phyloP scores from a whole-genome alignment of 1,140 invertebrate genomes.

The Conus betulinus region DNA sequence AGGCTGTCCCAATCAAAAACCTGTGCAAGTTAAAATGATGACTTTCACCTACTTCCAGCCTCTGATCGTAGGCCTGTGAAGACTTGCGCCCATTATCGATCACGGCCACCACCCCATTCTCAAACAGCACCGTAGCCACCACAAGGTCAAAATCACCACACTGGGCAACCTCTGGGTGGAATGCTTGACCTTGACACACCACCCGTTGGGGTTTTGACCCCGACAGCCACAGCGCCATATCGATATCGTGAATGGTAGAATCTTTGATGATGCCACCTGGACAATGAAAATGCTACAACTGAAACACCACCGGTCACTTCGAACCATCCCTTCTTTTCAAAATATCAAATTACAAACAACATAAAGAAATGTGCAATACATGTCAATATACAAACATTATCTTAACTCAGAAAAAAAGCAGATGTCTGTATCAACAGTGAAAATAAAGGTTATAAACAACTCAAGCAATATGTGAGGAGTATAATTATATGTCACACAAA shows the following conservation, averaged over 20 bases:
- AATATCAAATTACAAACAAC: no score
- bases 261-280: conserved; percentile 85
- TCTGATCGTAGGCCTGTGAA: conserved; percentile 84
- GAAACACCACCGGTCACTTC: no score
- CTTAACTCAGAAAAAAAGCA: no score
- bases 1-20: not conserved
- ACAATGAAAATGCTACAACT: no score
- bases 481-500: no score
- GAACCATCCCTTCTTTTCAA: no score
- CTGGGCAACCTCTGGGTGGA: conserved; percentile 79
- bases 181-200: conserved; percentile 77
- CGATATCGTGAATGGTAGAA: conserved; percentile 85
- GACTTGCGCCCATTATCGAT: conserved; percentile 82
- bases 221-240: conserved; percentile 80
- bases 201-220: conserved; percentile 80
- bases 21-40: not conserved
- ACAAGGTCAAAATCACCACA: conserved; percentile 83
- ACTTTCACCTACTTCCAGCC: conserved; percentile 78
- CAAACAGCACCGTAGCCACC: conserved; percentile 80
- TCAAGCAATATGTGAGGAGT: no score
- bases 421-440: no score
- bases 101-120: conserved; percentile 81
- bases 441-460: no score
- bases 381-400: no score
- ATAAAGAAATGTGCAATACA: no score